Conservation (phyloP, 2,797 vertebrate species). For the Xyrichtys novacula region DNA sequence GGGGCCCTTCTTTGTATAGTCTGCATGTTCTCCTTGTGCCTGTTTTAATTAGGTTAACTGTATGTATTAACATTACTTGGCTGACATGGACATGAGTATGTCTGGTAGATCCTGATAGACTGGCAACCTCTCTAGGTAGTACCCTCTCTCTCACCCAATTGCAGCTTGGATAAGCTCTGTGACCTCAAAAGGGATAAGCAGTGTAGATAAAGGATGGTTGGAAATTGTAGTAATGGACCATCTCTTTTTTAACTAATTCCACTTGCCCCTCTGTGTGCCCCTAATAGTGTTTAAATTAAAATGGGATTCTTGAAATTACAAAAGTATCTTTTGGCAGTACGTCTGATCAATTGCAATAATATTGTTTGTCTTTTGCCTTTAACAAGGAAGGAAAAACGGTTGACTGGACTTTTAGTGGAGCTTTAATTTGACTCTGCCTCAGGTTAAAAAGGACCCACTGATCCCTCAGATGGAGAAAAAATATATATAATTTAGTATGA, state of each 20-base stretch:
- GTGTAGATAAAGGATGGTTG: too few species aligned
- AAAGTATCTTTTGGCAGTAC: neutral
- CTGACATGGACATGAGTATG: too few species aligned
- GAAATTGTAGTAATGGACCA: too few species aligned
- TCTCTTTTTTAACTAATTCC: neutral
- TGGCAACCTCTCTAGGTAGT: too few species aligned
- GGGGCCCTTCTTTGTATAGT: too few species aligned
- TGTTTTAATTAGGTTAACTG: too few species aligned
- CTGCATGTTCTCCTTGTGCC: too few species aligned
- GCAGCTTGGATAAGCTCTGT: too few species aligned
- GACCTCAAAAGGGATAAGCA: too few species aligned
- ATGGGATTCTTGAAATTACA: neutral
- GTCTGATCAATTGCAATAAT: neutral
- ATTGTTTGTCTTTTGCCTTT: neutral
- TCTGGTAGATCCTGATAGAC: too few species aligned
- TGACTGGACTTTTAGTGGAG: conserved; percentile 6
- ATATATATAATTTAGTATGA: conserved; percentile 10
- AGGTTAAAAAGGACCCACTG: conserved; percentile 35
- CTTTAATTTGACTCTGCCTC: conserved; percentile 20
- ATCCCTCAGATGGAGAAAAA: conserved; percentile 10
- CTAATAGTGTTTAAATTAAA: neutral
- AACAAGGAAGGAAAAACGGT: conserved; percentile 16
- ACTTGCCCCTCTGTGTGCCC: neutral
- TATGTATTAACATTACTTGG: too few species aligned
- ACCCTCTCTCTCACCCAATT: too few species aligned